Base-by-base conservation (phyloP, 2,888 invertebrate genomes). In the Omphaloscelis lunosa region DNA sequence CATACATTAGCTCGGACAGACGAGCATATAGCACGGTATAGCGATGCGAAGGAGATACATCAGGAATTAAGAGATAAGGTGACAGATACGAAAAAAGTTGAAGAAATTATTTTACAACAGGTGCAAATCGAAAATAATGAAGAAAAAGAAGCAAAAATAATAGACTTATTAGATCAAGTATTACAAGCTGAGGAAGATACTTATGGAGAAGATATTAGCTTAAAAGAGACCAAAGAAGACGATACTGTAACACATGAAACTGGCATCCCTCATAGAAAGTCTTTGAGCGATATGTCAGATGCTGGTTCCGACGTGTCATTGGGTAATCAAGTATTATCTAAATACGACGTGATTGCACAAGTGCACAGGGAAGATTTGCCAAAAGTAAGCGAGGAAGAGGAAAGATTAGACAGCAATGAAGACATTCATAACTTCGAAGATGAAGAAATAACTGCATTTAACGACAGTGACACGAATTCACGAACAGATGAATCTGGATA, bases 271-370 rank as follows among this genome's bases (percentile, higher is more conserved):
- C 95, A 95, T 62, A 93, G 95, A 83, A 94, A 95, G 84, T 96
- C 96, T 20, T 86, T 95, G 20, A 94, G 95, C 84, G 95, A 96
- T 78, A 83, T 96, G 72, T 96, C 96, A 73, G 96, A 96, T 87
- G 95, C 96, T 29, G 96, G 94, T 34, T 96, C 96, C 59, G 96
- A 96, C 71, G 95, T 94, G 91, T 96, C 96, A 68, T 88, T 94
- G 84, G 93, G 94, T 92, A 94, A 91, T 93, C 95, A 94, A 89
- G 94, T 91, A 62, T 93, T 96, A 94, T 95, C 96, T 87, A 96
- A 97, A 93, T 97, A 97, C 91, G 97, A 97, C 93, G 97, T 97
- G 41, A 95, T 97, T 88, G 97, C 96, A 78, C 96, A 97, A 93
- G 97, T 97, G 23, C 97, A 97, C 87, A 95, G 97, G 91, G 97